Conservation (phyloP, 2,888 invertebrate species). For the Campoplex nolae region DNA sequence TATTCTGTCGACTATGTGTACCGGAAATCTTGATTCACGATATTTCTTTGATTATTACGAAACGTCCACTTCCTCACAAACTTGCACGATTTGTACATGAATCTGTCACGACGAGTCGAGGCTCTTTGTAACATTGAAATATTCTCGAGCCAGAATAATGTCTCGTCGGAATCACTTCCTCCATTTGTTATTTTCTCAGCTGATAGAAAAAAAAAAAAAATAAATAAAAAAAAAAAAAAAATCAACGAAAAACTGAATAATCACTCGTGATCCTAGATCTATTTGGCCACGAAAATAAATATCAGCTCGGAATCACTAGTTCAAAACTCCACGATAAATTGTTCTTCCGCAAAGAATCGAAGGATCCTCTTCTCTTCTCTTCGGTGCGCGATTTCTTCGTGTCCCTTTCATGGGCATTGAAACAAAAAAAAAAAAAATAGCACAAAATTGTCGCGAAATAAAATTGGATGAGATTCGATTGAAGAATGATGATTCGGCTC, state of each 20-base stretch:
- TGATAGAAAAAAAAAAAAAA: not conserved
- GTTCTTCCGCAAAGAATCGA: not conserved
- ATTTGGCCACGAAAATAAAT: not conserved
- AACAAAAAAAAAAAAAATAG: not conserved
- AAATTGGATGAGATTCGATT: not conserved
- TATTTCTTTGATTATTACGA: not conserved
- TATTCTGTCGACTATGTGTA: not conserved
- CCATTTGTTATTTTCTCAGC: not conserved
- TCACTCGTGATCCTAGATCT: not conserved
- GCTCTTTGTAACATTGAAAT: constrained; percentile 6
- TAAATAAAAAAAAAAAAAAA: not conserved
- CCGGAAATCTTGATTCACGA: not conserved
- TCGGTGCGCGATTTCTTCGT: not conserved
- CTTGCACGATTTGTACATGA: constrained; percentile 7
- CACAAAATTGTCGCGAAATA: not conserved
- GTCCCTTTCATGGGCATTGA: not conserved
- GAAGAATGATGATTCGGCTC: not conserved
- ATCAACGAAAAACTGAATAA: constrained; percentile 1
- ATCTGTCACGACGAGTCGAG: constrained; percentile 1
- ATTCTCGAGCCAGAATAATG: not conserved
- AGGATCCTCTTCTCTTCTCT: not conserved
- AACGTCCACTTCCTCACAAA: constrained; percentile 16
- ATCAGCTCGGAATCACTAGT: not conserved
- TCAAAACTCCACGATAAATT: not conserved
- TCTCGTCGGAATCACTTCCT: constrained; percentile 9